These are phyloP conservation scores for Alloscopus bannaensis DNA, from an alignment of 2,888 invertebrate genomes.

Conservation along the genomic window DNA sequence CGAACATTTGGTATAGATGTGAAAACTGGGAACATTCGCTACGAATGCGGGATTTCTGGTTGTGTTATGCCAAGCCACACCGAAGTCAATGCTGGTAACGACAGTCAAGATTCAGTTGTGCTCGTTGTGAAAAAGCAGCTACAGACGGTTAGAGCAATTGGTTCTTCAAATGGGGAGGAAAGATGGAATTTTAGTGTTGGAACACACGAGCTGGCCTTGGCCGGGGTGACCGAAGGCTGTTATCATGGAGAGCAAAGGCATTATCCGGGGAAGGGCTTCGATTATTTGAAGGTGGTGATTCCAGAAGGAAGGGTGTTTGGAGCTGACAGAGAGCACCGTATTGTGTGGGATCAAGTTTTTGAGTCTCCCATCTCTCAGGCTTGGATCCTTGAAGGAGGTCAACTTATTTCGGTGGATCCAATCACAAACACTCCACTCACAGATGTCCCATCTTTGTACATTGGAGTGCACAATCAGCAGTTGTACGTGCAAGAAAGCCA, in stretches of 20 bases:
- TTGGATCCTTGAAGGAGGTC: slow-evolving; percentile 86
- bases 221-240: slow-evolving; percentile 70
- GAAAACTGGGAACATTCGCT: slow-evolving; percentile 82
- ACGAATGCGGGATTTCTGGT: slow-evolving; percentile 85
- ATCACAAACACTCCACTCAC: slow-evolving; percentile 78
- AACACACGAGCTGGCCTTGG: slow-evolving; percentile 83
- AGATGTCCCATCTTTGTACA: slow-evolving; percentile 83
- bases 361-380: slow-evolving; percentile 89
- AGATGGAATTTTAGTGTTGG: slow-evolving; percentile 98
- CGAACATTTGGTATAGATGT: slow-evolving; percentile 90
- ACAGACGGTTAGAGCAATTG: slow-evolving; percentile 92
- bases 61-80: slow-evolving; percentile 83
- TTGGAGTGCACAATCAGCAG: slow-evolving; percentile 89
- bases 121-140: slow-evolving; percentile 88
- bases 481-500: slow-evolving; percentile 73
- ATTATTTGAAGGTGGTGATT: slow-evolving; percentile 82
- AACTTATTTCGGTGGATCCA: slow-evolving; percentile 84
- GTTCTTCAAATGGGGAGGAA: slow-evolving; percentile 89
- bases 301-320: slow-evolving; percentile 84
- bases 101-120: slow-evolving; percentile 77
- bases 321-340: slow-evolving; percentile 78
- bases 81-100: slow-evolving; percentile 74
- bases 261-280: slow-evolving; percentile 74
- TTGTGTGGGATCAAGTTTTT: slow-evolving; percentile 85
- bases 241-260: slow-evolving; percentile 52